Evolutionary conservation across 2,797 vertebrate species (phyloP), one percentile per base, ranked within the genome.

Genomic region (Numenius phaeopus): DNA sequence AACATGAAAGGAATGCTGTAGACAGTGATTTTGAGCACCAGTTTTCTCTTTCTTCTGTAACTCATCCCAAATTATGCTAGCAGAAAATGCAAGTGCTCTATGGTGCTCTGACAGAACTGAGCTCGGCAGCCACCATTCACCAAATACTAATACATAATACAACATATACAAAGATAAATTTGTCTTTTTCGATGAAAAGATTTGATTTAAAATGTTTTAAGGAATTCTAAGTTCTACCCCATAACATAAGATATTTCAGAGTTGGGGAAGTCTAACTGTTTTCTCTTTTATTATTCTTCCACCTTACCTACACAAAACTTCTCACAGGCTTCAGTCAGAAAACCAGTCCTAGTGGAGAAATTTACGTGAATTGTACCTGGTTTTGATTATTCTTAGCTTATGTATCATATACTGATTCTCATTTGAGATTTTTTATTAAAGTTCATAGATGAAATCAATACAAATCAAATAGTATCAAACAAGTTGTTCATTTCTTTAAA

Each of bases 361-460:
- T 79, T 42, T 54, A 82, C 39, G 7, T 72, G 66, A 89, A 55
- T 84, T 78, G 40, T 10, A 57, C 6, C 26, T 39, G 6, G 8
- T 61, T 89, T 88, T 77, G 18, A 70, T 82, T 80, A 42, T 79
- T 86, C 86, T 83, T 83, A 71, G 15, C 12, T 89, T 65, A 83
- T 44, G 7, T 50, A 57, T 61, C 14, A 22, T 54, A 42, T 37
- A n/a, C 6, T 54, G 19, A 55, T 62, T 81, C 10, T 73, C 50
- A 75, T 65, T 80, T 90, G 42, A 59, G 16, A 62, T 52, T 89
- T 94, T 89, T 87, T 50, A 78, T 85, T 94, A 62, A 81, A 80
- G 46, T 75, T 81, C 26, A 67, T 70, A 57, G 27, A 59, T 34
- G 2, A 76, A 76, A 94, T 85, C 46, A 85, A 46, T 81, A 87